Conservation (phyloP, 2,888 invertebrate genomes). For the Labia minor region DNA sequence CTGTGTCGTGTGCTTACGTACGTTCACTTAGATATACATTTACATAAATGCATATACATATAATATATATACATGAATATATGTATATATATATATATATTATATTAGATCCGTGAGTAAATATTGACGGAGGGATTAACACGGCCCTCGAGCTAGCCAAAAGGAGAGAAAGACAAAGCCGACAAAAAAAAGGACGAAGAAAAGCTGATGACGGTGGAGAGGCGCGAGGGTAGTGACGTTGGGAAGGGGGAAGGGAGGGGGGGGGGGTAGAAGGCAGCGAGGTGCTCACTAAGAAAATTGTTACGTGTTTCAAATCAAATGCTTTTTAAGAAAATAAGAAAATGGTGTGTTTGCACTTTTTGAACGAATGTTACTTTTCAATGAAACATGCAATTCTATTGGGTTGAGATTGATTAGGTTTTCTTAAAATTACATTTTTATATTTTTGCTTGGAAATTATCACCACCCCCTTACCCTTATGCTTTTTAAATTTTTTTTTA, state of each 20-base stretch:
- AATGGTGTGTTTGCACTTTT: neutral
- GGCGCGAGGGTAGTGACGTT: too few species aligned
- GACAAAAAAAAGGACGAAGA: neutral
- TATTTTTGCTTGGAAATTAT: neutral
- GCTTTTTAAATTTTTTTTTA: too few species aligned
- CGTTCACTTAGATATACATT: neutral
- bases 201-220: too few species aligned
- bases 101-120: neutral
- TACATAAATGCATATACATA: neutral
- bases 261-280: too few species aligned
- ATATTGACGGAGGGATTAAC: slow-evolving; percentile 8
- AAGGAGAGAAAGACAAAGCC: neutral
- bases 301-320: slow-evolving; percentile 13
- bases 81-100: neutral
- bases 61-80: neutral
- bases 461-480: neutral
- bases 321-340: slow-evolving; percentile 1
- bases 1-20: neutral
- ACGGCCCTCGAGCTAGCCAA: neutral
- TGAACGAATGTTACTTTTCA: neutral
- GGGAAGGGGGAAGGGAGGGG: too few species aligned
- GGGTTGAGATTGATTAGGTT: neutral
- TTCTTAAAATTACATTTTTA: slow-evolving; percentile 4
- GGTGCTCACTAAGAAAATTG: neutral
- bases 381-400: neutral